These are phyloP conservation scores for Neopipo cinnamomea DNA, from an alignment of 2,113 vertebrate species.

Conservation along the genomic window DNA sequence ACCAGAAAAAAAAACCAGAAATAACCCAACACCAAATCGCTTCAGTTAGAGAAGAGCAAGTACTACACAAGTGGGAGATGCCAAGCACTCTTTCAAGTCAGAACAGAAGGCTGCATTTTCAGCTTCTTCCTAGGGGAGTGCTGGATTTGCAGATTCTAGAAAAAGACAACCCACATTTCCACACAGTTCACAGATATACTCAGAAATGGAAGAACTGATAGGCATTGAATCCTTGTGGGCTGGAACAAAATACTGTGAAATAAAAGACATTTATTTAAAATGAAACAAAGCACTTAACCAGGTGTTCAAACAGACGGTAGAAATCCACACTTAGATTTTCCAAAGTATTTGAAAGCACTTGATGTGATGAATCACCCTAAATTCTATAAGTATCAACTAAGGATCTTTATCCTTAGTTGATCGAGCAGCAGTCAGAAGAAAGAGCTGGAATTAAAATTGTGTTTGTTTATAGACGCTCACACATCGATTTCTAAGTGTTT, in stretches of 20 bases:
- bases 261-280: background rate
- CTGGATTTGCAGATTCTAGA: background rate
- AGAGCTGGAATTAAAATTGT: background rate
- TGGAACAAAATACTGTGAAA: background rate
- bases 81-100: background rate
- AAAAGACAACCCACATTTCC: background rate
- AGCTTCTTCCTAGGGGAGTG: background rate
- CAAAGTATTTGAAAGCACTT: background rate
- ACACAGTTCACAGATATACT: background rate
- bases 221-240: background rate
- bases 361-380: background rate
- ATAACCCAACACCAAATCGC: background rate
- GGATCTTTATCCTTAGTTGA: no score
- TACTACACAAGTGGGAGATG: background rate
- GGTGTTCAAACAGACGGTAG: background rate
- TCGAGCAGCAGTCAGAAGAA: background rate
- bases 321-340: background rate
- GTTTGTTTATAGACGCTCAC: background rate
- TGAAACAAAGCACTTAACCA: background rate
- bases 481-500: background rate
- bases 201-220: background rate
- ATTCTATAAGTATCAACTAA: background rate
- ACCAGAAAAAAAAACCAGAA: background rate
- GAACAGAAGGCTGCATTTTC: background rate
- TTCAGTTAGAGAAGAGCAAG: background rate